Evolutionary conservation across 2,113 vertebrate species (phyloP), one percentile per base, ranked within the genome.

Genomic region (Ochotona princeps): DNA sequence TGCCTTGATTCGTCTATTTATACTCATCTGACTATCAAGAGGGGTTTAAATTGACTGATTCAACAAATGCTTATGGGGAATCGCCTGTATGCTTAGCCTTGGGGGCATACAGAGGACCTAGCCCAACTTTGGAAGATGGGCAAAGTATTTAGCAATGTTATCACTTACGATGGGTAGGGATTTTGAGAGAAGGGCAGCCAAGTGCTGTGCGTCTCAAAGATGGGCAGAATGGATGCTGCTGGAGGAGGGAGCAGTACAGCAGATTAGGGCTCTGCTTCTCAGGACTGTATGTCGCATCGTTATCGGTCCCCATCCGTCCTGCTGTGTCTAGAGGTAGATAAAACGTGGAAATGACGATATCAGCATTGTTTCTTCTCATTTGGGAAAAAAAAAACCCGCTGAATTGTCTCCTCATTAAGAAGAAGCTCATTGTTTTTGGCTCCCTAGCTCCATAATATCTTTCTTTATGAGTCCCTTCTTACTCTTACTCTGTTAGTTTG

Each of bases 201-300:
- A 35, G 26, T 5, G 7, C 32, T 14, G 0, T 15, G 0, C 0
- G 1, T 69, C 8, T 65, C 5, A 8, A 1, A 9, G 4, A 3
- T 63, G 35, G 38, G 11, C 30, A 70, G n/a, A 30, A 7, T 26
- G 35, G 1, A 0, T 2, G 20, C 18, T 30, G 0, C 8, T 38
- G 15, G 9, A 65, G 69, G 63, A 47, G 11, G n/a, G 26, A 18
- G 8, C 25, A 3, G 23, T 1, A 2, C 1, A 1, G 21, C 65
- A 83, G 30, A 51, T 26, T 7, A 10, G 6, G 25, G 0, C 7
- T 1, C 15, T 21, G 7, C 28, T 28, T 66, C 25, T 11, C 8
- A n/a, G 23, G 49, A 26, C 25, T 8, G n/a, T 7, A 30, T 1
- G 3, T 5, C 57, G 23, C 25, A 8, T 28, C n/a, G 1, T 7